phyloP scores from a whole-genome alignment of 2,113 vertebrate species.

The Acanthochromis polyacanthus region DNA sequence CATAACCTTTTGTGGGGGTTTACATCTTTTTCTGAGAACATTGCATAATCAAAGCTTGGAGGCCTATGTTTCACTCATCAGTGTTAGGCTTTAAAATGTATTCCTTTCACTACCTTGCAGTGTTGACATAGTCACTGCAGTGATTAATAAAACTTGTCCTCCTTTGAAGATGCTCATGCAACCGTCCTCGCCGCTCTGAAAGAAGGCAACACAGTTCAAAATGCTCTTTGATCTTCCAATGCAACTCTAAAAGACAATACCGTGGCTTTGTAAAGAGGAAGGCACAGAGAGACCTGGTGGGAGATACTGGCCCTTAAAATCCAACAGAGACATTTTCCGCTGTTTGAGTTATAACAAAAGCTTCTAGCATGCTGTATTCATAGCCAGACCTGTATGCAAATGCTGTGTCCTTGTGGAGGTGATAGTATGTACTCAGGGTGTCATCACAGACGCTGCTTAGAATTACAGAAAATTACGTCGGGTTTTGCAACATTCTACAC shows the following conservation, averaged over 20 bases:
- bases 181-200: constrained; percentile 64
- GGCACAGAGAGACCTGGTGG: constrained; percentile 48
- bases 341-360: constrained; percentile 41
- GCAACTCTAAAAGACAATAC: constrained; percentile 59
- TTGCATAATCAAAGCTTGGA: constrained; percentile 71
- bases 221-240: constrained; percentile 77
- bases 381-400: constrained; percentile 44
- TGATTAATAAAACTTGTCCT: constrained; percentile 72
- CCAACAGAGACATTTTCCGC: constrained; percentile 41
- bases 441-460: constrained; percentile 62
- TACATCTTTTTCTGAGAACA: constrained; percentile 56
- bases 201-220: constrained; percentile 67
- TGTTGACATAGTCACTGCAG: constrained; percentile 65
- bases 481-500: constrained; percentile 48
- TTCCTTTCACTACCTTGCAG: constrained; percentile 56
- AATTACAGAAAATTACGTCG: constrained; percentile 54
- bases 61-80: constrained; percentile 41
- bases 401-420: constrained; percentile 31
- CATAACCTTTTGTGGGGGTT: constrained; percentile 38
- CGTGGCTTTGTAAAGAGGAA: constrained; percentile 47
- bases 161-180: constrained; percentile 78
- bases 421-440: constrained; percentile 45
- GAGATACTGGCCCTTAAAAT: constrained; percentile 56
- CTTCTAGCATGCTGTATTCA: constrained; percentile 9
- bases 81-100: constrained; percentile 46